Conservation (phyloP, 2,888 invertebrate species). For the Phaonia tiefii region DNA sequence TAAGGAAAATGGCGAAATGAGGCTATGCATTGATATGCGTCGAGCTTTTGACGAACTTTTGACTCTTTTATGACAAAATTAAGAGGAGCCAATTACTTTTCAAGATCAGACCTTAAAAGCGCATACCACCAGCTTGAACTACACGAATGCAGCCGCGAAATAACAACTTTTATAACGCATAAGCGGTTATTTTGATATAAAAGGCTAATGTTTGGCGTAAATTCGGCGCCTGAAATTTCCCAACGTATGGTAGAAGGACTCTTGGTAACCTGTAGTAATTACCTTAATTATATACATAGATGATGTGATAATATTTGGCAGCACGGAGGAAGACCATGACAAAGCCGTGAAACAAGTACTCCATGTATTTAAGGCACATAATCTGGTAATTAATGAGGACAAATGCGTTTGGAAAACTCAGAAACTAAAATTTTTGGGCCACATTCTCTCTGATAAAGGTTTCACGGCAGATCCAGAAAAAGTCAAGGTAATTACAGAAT, state of each 20-base stretch:
- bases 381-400: no score
- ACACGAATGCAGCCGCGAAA: constrained; percentile 67
- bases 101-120: constrained; percentile 74
- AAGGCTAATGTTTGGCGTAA: no score
- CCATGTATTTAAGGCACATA: no score
- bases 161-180: constrained; percentile 64
- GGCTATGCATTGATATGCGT: no score
- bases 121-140: no score
- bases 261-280: constrained; percentile 69
- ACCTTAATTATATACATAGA: constrained; percentile 70
- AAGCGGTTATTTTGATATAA: constrained; percentile 70
- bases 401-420: no score
- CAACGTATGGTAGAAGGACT: constrained; percentile 68
- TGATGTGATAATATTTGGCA: no score
- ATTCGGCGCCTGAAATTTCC: no score
- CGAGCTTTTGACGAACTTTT: no score
- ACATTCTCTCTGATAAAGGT: constrained; percentile 59
- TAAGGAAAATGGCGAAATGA: constrained; percentile 69
- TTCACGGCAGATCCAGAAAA: constrained; percentile 65
- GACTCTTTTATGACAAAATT: no score
- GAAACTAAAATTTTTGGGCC: constrained; percentile 57
- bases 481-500: constrained; percentile 67
- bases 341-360: constrained; percentile 68
- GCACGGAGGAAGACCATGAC: constrained; percentile 70
- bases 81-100: constrained; percentile 66